These are phyloP conservation scores for Polyommatus iphigenia DNA, from an alignment of 2,888 invertebrate genomes.

Conservation along the genomic window DNA sequence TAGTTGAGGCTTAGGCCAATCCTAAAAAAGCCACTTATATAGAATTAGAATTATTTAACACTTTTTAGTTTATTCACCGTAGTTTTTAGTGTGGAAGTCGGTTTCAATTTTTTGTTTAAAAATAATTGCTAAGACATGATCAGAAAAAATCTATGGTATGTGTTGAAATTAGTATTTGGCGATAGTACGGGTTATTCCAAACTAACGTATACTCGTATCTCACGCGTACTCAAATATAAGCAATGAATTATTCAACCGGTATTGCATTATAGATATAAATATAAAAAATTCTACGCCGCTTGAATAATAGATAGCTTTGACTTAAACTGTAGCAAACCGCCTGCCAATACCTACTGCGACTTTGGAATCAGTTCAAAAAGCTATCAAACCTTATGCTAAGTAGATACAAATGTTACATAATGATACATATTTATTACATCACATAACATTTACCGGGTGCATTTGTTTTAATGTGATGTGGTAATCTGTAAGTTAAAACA, in stretches of 20 bases:
- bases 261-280: not conserved
- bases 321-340: not conserved
- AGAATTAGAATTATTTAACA: no score
- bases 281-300: conserved; percentile 12
- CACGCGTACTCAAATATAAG: not conserved
- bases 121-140: no score
- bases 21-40: no score
- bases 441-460: conserved; percentile 35
- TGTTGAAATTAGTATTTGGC: not conserved
- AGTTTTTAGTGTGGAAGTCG: no score
- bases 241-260: conserved; percentile 19
- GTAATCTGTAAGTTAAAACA: no score
- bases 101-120: no score
- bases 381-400: not conserved
- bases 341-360: not conserved
- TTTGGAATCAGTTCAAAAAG: conserved; percentile 8
- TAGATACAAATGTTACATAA: conserved; percentile 2
- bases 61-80: no score
- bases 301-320: conserved; percentile 13
- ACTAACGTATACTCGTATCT: not conserved
- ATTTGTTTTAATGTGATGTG: not conserved
- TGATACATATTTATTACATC: not conserved
- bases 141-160: not conserved
- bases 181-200: not conserved
- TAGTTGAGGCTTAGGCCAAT: no score